Evolutionary conservation across 2,113 vertebrate species (phyloP).

Genomic region (Salvelinus namaycush): DNA sequence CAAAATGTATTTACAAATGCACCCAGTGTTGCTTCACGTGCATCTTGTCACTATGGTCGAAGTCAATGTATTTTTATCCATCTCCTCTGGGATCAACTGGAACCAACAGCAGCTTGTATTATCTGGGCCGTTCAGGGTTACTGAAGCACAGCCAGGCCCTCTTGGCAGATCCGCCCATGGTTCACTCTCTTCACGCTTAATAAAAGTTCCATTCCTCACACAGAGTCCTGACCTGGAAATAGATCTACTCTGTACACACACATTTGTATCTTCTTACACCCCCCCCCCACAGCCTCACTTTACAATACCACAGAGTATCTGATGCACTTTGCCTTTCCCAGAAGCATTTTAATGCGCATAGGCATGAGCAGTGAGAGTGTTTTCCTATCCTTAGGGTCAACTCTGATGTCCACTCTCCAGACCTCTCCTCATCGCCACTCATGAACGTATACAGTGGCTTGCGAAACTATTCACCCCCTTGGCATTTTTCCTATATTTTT

Average conservation of each 20-base stretch:
- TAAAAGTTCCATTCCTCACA: constrained; percentile 11
- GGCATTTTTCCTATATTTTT: too few relatives aligned
- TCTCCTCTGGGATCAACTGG: constrained; percentile 30
- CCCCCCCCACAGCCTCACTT: background rate
- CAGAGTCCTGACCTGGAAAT: constrained; percentile 14
- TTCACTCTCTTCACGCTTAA: constrained; percentile 25
- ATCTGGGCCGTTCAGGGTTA: constrained; percentile 9
- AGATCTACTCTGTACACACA: background rate
- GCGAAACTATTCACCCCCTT: too few relatives aligned
- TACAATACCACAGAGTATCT: background rate
- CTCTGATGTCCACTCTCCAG: background rate
- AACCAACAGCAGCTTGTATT: constrained; percentile 25
- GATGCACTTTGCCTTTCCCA: background rate
- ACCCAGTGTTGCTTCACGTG: constrained; percentile 4
- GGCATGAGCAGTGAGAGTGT: background rate
- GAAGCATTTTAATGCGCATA: background rate
- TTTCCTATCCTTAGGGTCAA: background rate
- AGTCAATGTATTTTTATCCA: constrained; percentile 9
- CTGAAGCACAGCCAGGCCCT: constrained; percentile 33
- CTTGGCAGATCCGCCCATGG: constrained; percentile 30
- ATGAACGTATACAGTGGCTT: background rate
- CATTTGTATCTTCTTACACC: background rate
- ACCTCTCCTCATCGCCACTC: constrained; percentile 15
- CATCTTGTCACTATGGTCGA: constrained; percentile 12
- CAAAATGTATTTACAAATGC: too few relatives aligned